Percentiles rank a stretch among this genome's conserved stretches.
phyloP scores from a whole-genome alignment of 2,113 vertebrate species.

The Oncorhynchus mykiss region DNA sequence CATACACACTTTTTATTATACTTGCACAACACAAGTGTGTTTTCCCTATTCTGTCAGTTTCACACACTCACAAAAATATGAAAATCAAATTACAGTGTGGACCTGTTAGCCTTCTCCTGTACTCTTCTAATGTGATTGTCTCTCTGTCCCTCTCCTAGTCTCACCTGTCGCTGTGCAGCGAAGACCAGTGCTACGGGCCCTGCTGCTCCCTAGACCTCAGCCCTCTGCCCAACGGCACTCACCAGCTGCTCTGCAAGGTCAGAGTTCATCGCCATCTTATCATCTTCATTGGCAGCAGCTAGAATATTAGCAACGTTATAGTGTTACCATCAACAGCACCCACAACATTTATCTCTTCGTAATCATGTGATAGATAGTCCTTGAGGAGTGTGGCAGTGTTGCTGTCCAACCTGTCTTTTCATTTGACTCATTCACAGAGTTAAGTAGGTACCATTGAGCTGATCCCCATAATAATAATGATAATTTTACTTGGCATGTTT shows the following conservation, averaged over 20 bases:
- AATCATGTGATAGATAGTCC: neutral
- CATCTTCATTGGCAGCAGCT: neutral
- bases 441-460: no score
- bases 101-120: neutral
- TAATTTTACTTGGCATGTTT: neutral
- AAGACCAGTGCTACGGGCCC: slow-evolving; percentile 76
- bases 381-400: neutral
- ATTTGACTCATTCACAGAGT: neutral
- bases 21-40: neutral
- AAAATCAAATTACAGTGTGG: neutral
- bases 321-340: neutral
- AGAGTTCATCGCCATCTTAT: neutral
- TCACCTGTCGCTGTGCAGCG: slow-evolving; percentile 71
- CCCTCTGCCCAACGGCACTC: slow-evolving; percentile 32
- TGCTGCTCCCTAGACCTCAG: slow-evolving; percentile 70
- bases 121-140: neutral
- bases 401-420: neutral
- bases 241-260: slow-evolving; percentile 60
- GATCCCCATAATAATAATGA: no score
- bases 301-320: neutral
- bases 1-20: neutral
- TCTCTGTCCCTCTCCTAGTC: slow-evolving; percentile 52
- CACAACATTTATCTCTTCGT: neutral
- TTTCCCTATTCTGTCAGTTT: no score
- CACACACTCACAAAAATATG: neutral